phyloP scores from a whole-genome alignment of 2,888 invertebrate species.

The Eretmocerus hayati region DNA sequence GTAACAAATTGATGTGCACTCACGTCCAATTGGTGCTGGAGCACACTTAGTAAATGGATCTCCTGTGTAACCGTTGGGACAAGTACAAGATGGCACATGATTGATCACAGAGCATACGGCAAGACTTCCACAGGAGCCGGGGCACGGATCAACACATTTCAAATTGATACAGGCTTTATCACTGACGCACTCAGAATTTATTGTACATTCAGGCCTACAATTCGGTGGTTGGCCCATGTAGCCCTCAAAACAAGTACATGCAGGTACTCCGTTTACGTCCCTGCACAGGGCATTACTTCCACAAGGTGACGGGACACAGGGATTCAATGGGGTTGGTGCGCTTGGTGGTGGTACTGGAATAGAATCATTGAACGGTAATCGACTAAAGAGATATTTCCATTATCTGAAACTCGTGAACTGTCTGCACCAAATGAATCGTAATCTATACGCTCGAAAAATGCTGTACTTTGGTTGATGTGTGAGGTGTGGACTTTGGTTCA shows the following conservation, averaged over 20 bases:
- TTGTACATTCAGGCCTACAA: conserved; percentile 47
- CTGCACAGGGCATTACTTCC: conserved; percentile 77
- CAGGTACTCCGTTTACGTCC: conserved; percentile 64
- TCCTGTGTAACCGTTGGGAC: conserved; percentile 49
- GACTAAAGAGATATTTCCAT: neutral
- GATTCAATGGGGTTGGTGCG: conserved; percentile 58
- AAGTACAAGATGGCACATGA: conserved; percentile 50
- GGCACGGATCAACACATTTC: conserved; percentile 50
- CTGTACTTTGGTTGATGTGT: too few species aligned
- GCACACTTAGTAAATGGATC: conserved; percentile 49
- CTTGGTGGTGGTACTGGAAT: conserved; percentile 34
- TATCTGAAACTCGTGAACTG: too few species aligned
- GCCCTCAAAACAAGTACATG: conserved; percentile 48
- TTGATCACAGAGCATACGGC: conserved; percentile 50
- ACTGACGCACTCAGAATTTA: conserved; percentile 47
- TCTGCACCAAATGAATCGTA: too few species aligned
- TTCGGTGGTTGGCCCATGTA: conserved; percentile 46
- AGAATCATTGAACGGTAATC: conserved; percentile 9
- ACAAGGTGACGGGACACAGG: conserved; percentile 75
- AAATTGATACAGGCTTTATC: conserved; percentile 50
- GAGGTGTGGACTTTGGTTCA: too few species aligned
- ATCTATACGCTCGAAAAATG: too few species aligned
- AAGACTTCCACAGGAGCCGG: conserved; percentile 46
- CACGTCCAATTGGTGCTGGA: too few species aligned
- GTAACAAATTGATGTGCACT: too few species aligned